These are phyloP conservation scores for Lytechinus pictus DNA, from an alignment of 35 echinoderm and acorn worm species.

Conservation along the genomic window DNA sequence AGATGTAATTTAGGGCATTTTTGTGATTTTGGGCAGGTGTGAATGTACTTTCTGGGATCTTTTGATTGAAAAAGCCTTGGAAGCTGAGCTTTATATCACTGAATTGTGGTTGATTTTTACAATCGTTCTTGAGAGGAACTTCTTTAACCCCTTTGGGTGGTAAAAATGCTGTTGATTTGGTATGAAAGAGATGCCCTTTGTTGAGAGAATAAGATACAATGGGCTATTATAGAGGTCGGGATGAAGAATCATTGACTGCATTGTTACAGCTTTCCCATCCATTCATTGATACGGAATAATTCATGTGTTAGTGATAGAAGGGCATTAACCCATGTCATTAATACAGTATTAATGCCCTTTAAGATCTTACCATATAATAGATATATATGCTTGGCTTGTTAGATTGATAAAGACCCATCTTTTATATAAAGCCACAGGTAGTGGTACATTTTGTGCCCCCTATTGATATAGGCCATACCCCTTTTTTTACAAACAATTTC, in stretches of 20 bases:
- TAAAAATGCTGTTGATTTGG: neutral
- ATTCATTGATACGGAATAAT: neutral
- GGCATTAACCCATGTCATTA: too few species aligned
- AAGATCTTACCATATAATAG: neutral
- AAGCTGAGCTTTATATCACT: neutral
- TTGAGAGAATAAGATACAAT: neutral
- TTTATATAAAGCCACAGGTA: neutral
- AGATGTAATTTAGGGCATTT: too few species aligned
- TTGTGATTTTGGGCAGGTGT: too few species aligned
- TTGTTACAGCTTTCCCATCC: neutral
- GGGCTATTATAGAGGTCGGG: neutral
- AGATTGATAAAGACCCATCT: neutral
- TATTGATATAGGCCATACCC: too few species aligned
- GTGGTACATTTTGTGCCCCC: too few species aligned
- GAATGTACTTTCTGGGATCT: neutral
- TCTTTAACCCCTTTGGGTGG: neutral
- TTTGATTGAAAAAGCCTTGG: neutral
- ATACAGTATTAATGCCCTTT: too few species aligned
- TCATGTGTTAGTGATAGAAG: too few species aligned
- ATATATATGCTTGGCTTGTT: neutral
- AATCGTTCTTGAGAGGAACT: neutral
- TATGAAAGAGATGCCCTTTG: neutral
- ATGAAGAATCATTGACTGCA: neutral
- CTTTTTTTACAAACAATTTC: too few species aligned
- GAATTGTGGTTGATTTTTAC: conserved; percentile 12